Evolutionary conservation across 2,888 invertebrate species (phyloP), one percentile per base, ranked within the genome.

Genomic region (Chydorus sphaericus): DNA sequence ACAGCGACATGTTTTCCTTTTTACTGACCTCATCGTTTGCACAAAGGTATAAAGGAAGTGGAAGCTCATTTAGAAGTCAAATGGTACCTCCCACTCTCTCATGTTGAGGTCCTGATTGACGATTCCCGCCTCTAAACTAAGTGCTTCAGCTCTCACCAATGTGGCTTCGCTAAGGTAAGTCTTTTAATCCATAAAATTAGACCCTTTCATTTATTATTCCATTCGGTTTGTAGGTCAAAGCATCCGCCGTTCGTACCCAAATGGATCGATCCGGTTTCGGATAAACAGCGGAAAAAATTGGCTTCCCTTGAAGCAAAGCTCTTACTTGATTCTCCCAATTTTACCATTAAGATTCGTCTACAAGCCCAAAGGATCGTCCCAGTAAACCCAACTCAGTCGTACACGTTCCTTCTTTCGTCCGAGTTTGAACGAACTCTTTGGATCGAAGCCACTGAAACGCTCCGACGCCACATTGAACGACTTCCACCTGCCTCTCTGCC

Each of bases 381-480:
- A 4, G 82, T 92, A 68, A 77, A 86, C 49, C 80, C 93, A 59
- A 75, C 76, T 58, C 79, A 80, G 55, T 60, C 63, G 16, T 74
- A 74, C 63, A 82, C 84, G 56, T 90, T 94, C 73, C 90, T 92
- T 71, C 75, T 94, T 64, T 88, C 91, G 62, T 92, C 92, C 1
- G 92, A 94, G 71, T 94, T 87, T 66, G 94, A 94, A 70, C 77
- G 91, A 55, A 85, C 85, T 61, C 91, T 92, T 68, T 94, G 93
- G 93, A 81, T 88, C 62, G 92, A 93, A 68, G 86, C 92, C 3
- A 83, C 85, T 23, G 72, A 92, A 57, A 85, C 87, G 75, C 80
- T 80, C 65, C 56, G 39, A 37, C 28, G 16, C 23, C 23, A 33
- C 52, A 31, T 33, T 14, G 52, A 52, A 36, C 52, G 36, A 20